These are phyloP conservation scores for Ophiothrix spiculata DNA, from an alignment of 35 echinoderm and acorn worm genomes.

Conservation along the genomic window DNA sequence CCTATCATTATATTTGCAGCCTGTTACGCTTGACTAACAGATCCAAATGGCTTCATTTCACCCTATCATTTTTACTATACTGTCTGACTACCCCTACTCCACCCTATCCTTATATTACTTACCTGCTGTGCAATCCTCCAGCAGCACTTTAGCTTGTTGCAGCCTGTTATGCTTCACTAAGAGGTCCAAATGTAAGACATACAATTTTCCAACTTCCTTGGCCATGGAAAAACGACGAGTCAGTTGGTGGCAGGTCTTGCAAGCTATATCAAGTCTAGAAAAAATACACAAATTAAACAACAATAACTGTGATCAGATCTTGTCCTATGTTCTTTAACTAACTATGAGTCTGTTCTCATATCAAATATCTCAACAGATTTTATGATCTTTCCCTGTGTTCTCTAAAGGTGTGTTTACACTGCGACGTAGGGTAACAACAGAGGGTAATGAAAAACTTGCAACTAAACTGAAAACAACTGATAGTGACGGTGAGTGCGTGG, in stretches of 20 bases:
- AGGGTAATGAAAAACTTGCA: too few relatives aligned
- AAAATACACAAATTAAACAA: not conserved
- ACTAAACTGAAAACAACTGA: too few relatives aligned
- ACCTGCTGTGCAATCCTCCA: conserved; percentile 66
- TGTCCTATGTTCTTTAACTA: too few relatives aligned
- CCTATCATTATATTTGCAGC: not conserved
- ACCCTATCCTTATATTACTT: not conserved
- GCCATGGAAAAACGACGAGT: conserved; percentile 30
- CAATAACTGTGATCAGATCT: too few relatives aligned
- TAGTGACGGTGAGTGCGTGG: too few relatives aligned
- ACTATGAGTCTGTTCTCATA: too few relatives aligned
- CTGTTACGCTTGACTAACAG: not conserved
- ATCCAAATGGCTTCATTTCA: not conserved
- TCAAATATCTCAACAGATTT: too few relatives aligned
- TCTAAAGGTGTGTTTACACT: too few relatives aligned
- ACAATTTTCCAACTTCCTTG: conserved; percentile 35
- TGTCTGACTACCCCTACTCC: not conserved
- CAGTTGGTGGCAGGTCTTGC: conserved; percentile 49
- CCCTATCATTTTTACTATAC: not conserved
- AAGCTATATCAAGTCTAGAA: conserved; percentile 41
- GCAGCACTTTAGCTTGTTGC: conserved; percentile 29
- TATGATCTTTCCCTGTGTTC: too few relatives aligned
- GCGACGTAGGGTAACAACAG: too few relatives aligned
- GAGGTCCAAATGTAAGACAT: conserved; percentile 67
- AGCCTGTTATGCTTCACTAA: conserved; percentile 47